Evolutionary conservation across 2,888 invertebrate species (phyloP).

Genomic region (Drosophila formosana): DNA sequence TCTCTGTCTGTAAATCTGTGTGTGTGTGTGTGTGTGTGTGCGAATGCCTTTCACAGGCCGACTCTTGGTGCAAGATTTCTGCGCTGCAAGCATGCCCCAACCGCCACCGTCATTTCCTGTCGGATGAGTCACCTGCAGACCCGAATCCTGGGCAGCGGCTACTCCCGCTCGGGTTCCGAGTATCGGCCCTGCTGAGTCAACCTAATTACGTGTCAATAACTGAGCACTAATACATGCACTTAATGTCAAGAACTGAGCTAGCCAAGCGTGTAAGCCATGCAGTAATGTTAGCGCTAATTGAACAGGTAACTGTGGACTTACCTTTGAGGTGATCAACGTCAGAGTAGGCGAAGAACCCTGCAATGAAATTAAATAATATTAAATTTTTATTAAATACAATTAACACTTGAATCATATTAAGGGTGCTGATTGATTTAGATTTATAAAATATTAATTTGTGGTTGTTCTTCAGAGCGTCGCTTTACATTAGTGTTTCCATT

Average conservation of each 20-base stretch:
- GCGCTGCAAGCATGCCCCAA: conserved; percentile 54
- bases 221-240: conserved; percentile 40
- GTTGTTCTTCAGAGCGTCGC: no score
- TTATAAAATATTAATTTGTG: no score
- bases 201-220: conserved; percentile 35
- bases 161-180: conserved; percentile 4
- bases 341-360: conserved; percentile 92
- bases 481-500: no score
- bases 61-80: conserved; percentile 67
- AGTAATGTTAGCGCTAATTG: conserved; percentile 10
- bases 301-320: conserved; percentile 85
- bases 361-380: conserved; percentile 75
- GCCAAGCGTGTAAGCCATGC: conserved; percentile 35
- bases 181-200: conserved; percentile 36
- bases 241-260: conserved; percentile 1
- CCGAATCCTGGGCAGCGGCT: conserved; percentile 25
- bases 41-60: conserved; percentile 22
- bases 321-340: conserved; percentile 92
- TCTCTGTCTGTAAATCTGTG: conserved; percentile 8
- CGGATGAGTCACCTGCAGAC: conserved; percentile 64
- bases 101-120: conserved; percentile 51
- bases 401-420: no score
- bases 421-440: no score
- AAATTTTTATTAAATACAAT: no score
- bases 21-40: conserved; percentile 17